phyloP scores from a whole-genome alignment of 1,140 invertebrate genomes.

The Lethrus apterus region DNA sequence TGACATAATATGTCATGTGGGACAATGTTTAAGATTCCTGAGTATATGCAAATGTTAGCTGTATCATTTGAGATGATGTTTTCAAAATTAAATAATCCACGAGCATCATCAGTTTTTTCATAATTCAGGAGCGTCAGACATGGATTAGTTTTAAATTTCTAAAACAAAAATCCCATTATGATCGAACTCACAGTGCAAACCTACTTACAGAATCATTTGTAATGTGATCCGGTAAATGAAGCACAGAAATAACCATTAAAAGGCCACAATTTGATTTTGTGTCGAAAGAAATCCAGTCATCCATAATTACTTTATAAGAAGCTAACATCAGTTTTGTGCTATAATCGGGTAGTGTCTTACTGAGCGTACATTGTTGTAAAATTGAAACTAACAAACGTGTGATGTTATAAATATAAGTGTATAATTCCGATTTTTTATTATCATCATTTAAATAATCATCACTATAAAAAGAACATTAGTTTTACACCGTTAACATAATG shows the following conservation, averaged over 20 bases:
- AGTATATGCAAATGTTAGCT: conserved; percentile 6
- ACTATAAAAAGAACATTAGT: too few relatives aligned
- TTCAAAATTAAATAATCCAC: conserved; percentile 5
- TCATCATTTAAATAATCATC: neutral
- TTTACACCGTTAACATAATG: too few relatives aligned
- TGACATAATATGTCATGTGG: conserved; percentile 7
- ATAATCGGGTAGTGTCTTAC: conserved; percentile 2
- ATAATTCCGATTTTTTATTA: neutral
- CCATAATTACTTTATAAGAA: conserved; percentile 10
- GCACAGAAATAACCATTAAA: conserved; percentile 9
- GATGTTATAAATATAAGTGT: conserved; percentile 1
- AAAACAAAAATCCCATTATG: neutral
- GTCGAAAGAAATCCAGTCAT: conserved; percentile 13
- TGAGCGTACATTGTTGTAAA: conserved; percentile 7
- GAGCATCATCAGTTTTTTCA: neutral
- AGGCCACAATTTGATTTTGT: conserved; percentile 14
- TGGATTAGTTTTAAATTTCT: conserved; percentile 3
- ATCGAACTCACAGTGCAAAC: neutral
- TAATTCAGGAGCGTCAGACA: conserved; percentile 10
- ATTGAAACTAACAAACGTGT: conserved; percentile 11
- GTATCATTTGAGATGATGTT: conserved; percentile 7
- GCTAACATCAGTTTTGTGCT: conserved; percentile 1
- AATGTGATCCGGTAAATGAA: conserved; percentile 3
- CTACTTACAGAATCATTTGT: conserved; percentile 7
- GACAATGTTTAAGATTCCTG: conserved; percentile 10